Evolutionary conservation across 2,113 vertebrate species (phyloP), one percentile per base, ranked within the genome.

Genomic region (Diphyllodes magnificus): DNA sequence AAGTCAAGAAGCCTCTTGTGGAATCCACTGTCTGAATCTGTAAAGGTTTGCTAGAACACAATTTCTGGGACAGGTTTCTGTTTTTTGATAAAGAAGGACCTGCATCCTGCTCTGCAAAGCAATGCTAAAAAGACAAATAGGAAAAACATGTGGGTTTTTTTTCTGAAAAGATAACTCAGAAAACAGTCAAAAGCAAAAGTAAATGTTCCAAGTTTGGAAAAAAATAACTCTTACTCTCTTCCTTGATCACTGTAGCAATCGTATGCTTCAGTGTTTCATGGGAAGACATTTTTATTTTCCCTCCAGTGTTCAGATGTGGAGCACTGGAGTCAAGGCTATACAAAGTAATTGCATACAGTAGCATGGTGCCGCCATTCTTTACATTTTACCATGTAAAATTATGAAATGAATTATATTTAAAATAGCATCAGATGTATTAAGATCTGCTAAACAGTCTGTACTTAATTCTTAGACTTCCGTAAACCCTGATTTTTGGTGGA

Each of bases 291-390:
- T 75, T 50, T 68, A 60, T 59, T 70, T 79, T 14, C 37, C 63
- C 19, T 63, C 79, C 16, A n/a, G 40, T 39, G 50, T 51, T 92
- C 22, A 73, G 14, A 64, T 56, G 27, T 1, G 3, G 39, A 68
- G 30, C 37, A 54, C 19, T 31, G n/a, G 47, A 86, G 73, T 35
- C 18, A 59, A 77, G 35, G 18, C 42, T 49, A 56, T 23, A 64
- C 0, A 1, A 2, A 71, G 13, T 33, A 64, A 56, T 6, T 42
- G 23, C 40, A 56, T 42, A 35, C 2, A 1, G 3, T 27, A 15
- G 7, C 3, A 20, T 4, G 3, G 12, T 70, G 33, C 3, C 79
- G 11, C 6, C 20, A 56, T n/a, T 68, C 15, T 86, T 83, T 35
- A 54, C 0, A 68, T 59, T 92, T 75, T 72, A 50, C 9, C 19